phyloP scores from a whole-genome alignment of 2,888 invertebrate species.

The Omphaloscelis lunosa region DNA sequence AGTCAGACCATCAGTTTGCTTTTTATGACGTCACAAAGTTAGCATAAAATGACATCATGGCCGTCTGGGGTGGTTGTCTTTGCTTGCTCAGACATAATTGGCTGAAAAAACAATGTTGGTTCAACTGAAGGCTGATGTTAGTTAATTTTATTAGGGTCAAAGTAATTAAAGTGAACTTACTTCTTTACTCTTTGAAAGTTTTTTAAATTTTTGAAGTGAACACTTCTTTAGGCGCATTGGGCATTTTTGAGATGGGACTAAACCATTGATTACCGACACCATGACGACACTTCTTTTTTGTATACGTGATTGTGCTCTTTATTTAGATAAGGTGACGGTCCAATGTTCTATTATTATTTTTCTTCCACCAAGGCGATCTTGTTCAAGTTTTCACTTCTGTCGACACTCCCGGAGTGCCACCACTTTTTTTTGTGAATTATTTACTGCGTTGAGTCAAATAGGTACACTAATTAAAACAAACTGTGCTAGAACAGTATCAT shows the following conservation, averaged over 20 bases:
- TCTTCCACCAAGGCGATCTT: too few relatives aligned
- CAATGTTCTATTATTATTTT: too few relatives aligned
- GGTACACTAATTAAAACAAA: not conserved
- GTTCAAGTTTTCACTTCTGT: too few relatives aligned
- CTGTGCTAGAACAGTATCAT: not conserved
- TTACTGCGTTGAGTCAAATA: not conserved
- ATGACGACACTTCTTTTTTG: too few relatives aligned
- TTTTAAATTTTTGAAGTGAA: too few relatives aligned
- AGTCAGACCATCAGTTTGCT: conserved; percentile 22
- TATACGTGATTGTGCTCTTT: too few relatives aligned
- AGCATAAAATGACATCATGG: conserved; percentile 46
- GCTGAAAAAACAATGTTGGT: conserved; percentile 27
- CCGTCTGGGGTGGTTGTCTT: conserved; percentile 26
- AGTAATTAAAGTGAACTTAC: not conserved
- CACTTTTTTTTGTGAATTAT: not conserved
- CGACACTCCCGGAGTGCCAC: too few relatives aligned
- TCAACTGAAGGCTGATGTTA: conserved; percentile 24
- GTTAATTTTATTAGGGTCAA: not conserved
- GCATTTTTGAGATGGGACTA: too few relatives aligned
- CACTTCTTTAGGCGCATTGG: too few relatives aligned
- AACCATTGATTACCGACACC: too few relatives aligned
- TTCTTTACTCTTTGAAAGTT: not conserved
- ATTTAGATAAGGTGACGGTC: too few relatives aligned
- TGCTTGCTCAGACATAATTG: conserved; percentile 49
- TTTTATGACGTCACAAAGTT: conserved; percentile 48